A percentile compares a stretch with the other conserved stretches of the same genome.
These are phyloP conservation scores for Arothron firmamentum DNA, from an alignment of 2,113 vertebrate species.

Conservation along the genomic window DNA sequence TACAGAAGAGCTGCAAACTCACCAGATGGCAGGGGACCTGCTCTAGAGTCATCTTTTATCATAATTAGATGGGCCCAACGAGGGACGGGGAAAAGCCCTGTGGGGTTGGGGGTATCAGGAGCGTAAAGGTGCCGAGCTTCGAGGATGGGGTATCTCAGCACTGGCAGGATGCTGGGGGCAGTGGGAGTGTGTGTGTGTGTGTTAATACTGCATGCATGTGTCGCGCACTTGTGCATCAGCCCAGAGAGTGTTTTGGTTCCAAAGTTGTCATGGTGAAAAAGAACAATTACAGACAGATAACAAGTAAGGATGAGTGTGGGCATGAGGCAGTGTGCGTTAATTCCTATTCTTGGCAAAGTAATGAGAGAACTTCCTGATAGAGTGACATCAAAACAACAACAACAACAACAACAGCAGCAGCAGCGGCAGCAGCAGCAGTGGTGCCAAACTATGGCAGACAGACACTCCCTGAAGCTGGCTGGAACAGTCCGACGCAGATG, in stretches of 20 bases:
- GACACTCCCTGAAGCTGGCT: constrained; percentile 33
- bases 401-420: constrained; percentile 39
- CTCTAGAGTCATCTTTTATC: constrained; percentile 36
- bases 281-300: constrained; percentile 57
- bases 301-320: constrained; percentile 22
- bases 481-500: constrained; percentile 33
- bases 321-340: constrained; percentile 39
- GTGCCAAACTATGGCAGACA: constrained; percentile 10
- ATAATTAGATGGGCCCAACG: constrained; percentile 44
- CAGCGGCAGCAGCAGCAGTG: constrained; percentile 16
- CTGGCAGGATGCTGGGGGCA: constrained; percentile 47
- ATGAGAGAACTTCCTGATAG: constrained; percentile 31
- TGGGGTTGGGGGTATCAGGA: constrained; percentile 45
- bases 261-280: constrained; percentile 53
- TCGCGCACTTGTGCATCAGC: constrained; percentile 14
- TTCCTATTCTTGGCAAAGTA: constrained; percentile 19
- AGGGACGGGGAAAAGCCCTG: constrained; percentile 41
- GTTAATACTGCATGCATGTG: constrained; percentile 17
- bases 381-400: constrained; percentile 24
- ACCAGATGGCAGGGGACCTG: constrained; percentile 26
- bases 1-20: constrained; percentile 30
- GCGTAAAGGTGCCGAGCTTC: constrained; percentile 48
- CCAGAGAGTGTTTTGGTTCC: constrained; percentile 50
- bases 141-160: constrained; percentile 38
- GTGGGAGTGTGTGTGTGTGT: constrained; percentile 28